phyloP scores from a whole-genome alignment of 2,113 vertebrate species.

The Semnornis frantzii region DNA sequence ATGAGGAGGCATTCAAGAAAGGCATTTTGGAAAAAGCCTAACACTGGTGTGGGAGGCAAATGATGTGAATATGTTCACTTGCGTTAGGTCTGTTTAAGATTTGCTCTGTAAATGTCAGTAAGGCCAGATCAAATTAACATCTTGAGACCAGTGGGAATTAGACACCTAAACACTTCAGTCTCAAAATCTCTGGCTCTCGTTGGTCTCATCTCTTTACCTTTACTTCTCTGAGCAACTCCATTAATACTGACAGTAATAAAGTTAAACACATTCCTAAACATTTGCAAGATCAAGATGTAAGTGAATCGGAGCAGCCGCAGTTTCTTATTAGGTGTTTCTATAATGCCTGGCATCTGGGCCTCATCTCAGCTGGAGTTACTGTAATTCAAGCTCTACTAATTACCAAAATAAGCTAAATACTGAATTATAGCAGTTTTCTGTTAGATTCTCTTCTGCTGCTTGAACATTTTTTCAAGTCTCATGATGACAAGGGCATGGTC shows the following conservation, averaged over 20 bases:
- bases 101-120: background rate
- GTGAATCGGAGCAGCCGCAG: background rate
- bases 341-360: conserved; percentile 7
- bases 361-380: conserved; percentile 14
- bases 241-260: conserved; percentile 35
- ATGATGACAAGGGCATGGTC: background rate
- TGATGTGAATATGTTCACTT: background rate
- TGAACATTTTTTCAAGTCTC: background rate
- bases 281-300: conserved; percentile 22
- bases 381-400: conserved; percentile 27
- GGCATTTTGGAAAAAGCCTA: background rate
- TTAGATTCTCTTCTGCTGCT: background rate
- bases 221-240: background rate
- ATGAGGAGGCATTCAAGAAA: background rate
- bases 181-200: background rate
- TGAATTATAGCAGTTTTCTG: conserved; percentile 3
- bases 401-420: conserved; percentile 39
- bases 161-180: conserved; percentile 14
- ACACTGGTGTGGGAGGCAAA: background rate
- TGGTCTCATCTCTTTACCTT: conserved; percentile 36
- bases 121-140: background rate
- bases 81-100: conserved; percentile 4
- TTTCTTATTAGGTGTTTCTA: conserved; percentile 38
- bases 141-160: background rate
- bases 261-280: conserved; percentile 21